Evolutionary conservation across 2,113 vertebrate species (phyloP), one percentile per base, ranked within the genome.

Genomic region (Hylia prasina): DNA sequence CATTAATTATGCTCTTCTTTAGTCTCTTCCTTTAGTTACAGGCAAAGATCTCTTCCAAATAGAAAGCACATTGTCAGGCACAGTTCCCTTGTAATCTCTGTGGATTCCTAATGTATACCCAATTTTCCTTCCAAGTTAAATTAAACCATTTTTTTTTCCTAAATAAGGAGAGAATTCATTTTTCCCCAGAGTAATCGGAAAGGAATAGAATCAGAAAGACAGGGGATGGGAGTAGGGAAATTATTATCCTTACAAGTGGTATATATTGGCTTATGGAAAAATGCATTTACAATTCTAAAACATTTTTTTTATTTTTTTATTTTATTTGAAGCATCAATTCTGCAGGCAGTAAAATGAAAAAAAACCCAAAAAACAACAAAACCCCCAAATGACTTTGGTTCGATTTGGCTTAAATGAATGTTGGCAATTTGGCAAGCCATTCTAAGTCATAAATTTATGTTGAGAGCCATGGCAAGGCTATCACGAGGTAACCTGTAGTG

Each of bases 1-100:
- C 79, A 40, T 83, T 96, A 93, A 97, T 96, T 94, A 95, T 39
- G 82, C 56, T 88, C 60, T 73, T 90, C 82, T 90, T 93, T 87
- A 75, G 94, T 92, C 79, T 88, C 87, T 66, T 58, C 44, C 31
- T 70, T 88, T 75, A 93, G 75, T 93, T 96, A 92, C 85, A 87
- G 61, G 77, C 80, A 78, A 95, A 90, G 54, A 70, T 63, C 30
- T 78, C 75, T 80, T 93, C 82, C 65, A 77, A 87, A 94, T 0
- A 87, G 79, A 88, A 69, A 68, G 35, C 14, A 9, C 22, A n/a
- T 33, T 94, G 90, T 78, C 51, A 90, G 60, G 31, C 65, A 86
- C 64, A 7, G 17, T 58, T 94, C 42, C 75, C 20, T 47, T 72
- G 35, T 72, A 82, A 86, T 93, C 87, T 80, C 82, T 78, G 18